Evolutionary conservation across 2,888 invertebrate species (phyloP), one percentile per base, ranked within the genome.

Genomic region (Chouioia cunea): DNA sequence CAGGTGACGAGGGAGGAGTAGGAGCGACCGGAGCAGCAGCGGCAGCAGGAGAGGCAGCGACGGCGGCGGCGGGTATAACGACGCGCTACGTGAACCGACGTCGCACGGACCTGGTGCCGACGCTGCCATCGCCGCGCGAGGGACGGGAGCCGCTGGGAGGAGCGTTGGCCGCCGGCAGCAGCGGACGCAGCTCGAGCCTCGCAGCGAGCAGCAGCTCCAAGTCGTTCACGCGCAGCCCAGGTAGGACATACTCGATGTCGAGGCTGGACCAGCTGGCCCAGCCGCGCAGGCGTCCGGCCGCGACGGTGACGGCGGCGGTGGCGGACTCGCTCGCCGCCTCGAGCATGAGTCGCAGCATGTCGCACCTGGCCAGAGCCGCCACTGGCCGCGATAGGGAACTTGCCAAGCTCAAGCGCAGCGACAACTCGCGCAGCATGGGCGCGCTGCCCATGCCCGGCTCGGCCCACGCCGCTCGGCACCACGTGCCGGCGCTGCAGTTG

Each of bases 211-310:
- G 23, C 36, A n/a, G 18, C n/a, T n/a, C n/a, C 57, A 88, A 83
- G 81, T 80, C 83, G 79, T 84, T 86, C 81, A 81, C 83, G 79
- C 86, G 87, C 75, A 86, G 88, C 73, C 91, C 91, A 92, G 93
- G 93, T 91, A 95, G 96, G 91, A 95, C 96, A 83, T 93, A 93
- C 89, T 95, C 95, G 86, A 95, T 96, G 95, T 93, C 95, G 83
- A 92, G 96, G 80, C 91, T 96, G 89, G 96, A 96, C 90, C 91
- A 92, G 86, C 89, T 93, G 86, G 90, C 93, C 79, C 91, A 90
- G 87, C 93, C 93, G 77, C 89, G 92, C 79, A 88, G 89, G 79
- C 89, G 89, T 76, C 81, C 80, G 72, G 76, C 79, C 72, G 77
- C 79, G 69, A 81, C 79, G 75, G 81, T 81, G 78, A 78, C 80